Base-by-base conservation (phyloP, 1,140 invertebrate genomes). In the Formica exsecta region DNA sequence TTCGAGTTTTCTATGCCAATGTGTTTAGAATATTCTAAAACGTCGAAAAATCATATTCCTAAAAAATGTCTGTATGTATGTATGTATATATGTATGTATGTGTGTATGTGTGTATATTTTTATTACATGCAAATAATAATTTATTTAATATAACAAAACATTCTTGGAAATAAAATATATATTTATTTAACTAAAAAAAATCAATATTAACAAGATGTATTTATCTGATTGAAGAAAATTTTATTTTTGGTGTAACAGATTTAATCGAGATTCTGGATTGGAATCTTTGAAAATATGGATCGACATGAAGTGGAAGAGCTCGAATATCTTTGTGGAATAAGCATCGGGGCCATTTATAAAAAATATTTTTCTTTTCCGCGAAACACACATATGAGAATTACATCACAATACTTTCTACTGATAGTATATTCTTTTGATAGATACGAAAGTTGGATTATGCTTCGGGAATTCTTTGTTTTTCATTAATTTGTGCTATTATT, bases 341-440 rank as follows among this genome's bases (percentile, higher is more conserved):
- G 16, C 36, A n/a, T 51, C 41, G 61, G 1, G 22, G 57, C 13
- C 44, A 38, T 9, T 41, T 41, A 9, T 57, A 32, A 80, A 68
- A 70, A 70, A 70, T 79, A 22, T 5, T 29, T 44, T 54, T 1
- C 3, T 70, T 54, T 70, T 54, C 9, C 16, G 4, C 22, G 9
- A 19, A 29, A 48, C 9, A 16, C 9, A 16, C 19, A 3, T 8
- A 2, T 8, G 16, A 41, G 48, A 57, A 57, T 80, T 59, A 41
- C 48, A 25, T 70, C 32, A 44, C 29, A 66, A 54, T 70, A 70
- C 38, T 80, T 80, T 70, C 36, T 25, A 57, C 0, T 41, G 25
- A 38, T 38, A 80, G 36, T 57, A 79, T 3, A 29, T 80, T 38
- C 36, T 16, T 68, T n/a, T 57, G 32, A 41, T 16, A 29, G 22